Base-by-base conservation (phyloP, 2,113 vertebrate species). In the Scatophagus argus region DNA sequence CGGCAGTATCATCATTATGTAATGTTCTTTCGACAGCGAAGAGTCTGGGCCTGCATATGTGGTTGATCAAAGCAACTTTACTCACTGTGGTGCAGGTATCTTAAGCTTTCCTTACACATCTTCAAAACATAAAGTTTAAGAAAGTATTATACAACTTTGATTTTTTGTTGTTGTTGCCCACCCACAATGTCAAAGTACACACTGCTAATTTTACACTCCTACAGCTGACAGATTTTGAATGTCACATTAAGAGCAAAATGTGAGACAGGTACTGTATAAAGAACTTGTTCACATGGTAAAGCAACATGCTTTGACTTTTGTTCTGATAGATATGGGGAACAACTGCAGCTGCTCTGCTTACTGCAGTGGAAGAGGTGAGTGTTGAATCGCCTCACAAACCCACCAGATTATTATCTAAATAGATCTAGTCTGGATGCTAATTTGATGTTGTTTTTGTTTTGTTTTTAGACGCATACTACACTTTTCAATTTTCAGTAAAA, bases 381-480 rank as follows among this genome's bases (percentile, higher is more conserved):
- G 36, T 54, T 55, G 59, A 5, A 43, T 31, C 7, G n/a, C 8
- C n/a, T 5, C 2, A 56, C 1, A 76, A 71, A 52, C 41, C 10
- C 19, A 34, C 11, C 12, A 39, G 5, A 54, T 67, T 21, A 19
- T 43, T 6, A 25, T 8, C 8, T 21, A 13, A 29, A 47, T 12
- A 25, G 0, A 16, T 27, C 5, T 12, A 27, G 21, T 60, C 2
- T 55, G 7, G 13, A 65, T 31, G 12, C 0, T 4, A 4, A 44
- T 14, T 44, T 52, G 3, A 55, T 43, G 14, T 8, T n/a, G 0
- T 36, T 38, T 9, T 39, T 69, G 5, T 80, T 43, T 3, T 62
- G 12, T 73, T 74, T 82, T 59, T 70, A 94, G 93, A 87, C 76
- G 83, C 90, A 4, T 93, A 83, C 86, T 94, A 94, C 66, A 56